These are phyloP conservation scores for Iguana delicatissima DNA, from an alignment of 2,797 vertebrate species.

Conservation along the genomic window DNA sequence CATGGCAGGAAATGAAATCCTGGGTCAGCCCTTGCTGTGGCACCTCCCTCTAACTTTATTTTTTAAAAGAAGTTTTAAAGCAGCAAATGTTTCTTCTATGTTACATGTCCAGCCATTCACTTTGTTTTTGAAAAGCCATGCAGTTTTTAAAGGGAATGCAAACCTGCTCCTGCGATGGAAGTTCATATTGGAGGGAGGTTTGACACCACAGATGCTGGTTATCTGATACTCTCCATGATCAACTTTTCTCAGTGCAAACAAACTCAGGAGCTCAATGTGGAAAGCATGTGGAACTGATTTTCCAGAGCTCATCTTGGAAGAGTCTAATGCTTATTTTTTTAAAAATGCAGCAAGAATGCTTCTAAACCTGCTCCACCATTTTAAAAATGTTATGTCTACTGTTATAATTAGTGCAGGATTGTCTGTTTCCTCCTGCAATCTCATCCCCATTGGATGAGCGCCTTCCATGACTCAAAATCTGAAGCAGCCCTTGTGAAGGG, in stretches of 20 bases:
- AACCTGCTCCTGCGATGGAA: neutral
- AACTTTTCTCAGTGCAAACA: neutral
- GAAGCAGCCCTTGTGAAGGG: neutral
- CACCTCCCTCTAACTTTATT: neutral
- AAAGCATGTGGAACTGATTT: neutral
- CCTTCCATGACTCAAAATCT: neutral
- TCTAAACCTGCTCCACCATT: too few relatives aligned
- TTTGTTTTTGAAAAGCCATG: neutral
- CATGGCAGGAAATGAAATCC: neutral
- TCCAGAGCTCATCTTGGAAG: neutral
- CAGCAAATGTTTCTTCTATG: neutral
- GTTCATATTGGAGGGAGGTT: neutral
- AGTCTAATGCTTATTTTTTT: neutral
- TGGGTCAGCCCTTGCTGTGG: neutral
- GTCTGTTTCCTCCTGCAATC: neutral
- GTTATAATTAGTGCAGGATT: neutral
- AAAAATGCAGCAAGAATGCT: neutral
- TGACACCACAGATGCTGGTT: neutral
- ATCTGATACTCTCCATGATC: neutral
- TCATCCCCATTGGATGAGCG: neutral
- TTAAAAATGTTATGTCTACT: neutral
- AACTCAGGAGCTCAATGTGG: neutral
- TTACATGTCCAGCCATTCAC: neutral
- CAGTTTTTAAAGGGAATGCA: neutral
- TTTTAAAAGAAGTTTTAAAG: neutral